phyloP scores from a whole-genome alignment of 2,888 invertebrate genomes.

The Hanleya hanleyi region DNA sequence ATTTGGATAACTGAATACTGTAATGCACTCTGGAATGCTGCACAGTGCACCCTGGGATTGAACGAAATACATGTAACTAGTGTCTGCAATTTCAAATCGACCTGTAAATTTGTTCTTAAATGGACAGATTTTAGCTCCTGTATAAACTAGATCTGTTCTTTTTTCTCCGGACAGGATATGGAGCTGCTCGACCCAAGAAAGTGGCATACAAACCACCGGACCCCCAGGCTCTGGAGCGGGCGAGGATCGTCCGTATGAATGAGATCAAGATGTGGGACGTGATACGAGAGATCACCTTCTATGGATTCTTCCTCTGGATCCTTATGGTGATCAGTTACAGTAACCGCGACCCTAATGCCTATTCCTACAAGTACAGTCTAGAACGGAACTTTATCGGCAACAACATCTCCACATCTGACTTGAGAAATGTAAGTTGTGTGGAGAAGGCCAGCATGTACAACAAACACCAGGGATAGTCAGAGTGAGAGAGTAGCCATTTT shows the following conservation, averaged over 20 bases:
- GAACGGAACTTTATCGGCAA: constrained; percentile 61
- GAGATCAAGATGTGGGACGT: constrained; percentile 75
- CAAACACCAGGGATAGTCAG: too few species aligned
- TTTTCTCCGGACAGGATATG: too few species aligned
- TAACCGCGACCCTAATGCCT: constrained; percentile 72
- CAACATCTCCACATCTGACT: constrained; percentile 48
- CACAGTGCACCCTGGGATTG: too few species aligned
- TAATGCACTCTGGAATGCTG: too few species aligned
- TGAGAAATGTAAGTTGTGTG: constrained; percentile 41
- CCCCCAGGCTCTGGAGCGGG: constrained; percentile 66
- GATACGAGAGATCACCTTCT: constrained; percentile 74
- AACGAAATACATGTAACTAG: too few species aligned
- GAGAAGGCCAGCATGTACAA: not conserved
- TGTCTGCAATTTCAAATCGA: too few species aligned
- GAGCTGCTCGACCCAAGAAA: constrained; percentile 52
- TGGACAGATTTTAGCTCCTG: too few species aligned
- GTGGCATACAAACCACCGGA: constrained; percentile 71
- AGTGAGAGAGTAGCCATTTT: too few species aligned
- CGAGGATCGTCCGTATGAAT: constrained; percentile 70
- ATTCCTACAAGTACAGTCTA: constrained; percentile 71
- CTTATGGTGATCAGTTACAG: constrained; percentile 74
- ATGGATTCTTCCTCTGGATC: constrained; percentile 74
- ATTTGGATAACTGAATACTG: too few species aligned
- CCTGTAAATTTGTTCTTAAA: too few species aligned
- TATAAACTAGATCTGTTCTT: too few species aligned